These are phyloP conservation scores for Rachycentron canadum DNA, from an alignment of 2,797 vertebrate species.

Conservation along the genomic window DNA sequence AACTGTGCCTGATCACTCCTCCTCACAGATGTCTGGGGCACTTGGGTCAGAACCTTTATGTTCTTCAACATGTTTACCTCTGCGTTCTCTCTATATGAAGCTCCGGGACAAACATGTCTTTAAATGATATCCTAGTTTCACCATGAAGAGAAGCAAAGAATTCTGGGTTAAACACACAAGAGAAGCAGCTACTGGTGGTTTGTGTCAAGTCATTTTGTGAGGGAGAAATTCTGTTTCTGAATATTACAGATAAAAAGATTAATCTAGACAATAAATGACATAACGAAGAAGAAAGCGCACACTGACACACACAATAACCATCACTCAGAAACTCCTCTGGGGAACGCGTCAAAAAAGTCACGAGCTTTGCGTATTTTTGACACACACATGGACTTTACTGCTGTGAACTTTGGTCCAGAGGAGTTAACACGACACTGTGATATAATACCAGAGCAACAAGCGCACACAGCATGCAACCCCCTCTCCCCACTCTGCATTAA, in stretches of 20 bases:
- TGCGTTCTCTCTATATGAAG: not conserved
- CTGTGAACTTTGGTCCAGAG: not conserved
- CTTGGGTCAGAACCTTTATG: not conserved
- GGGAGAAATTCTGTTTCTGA: too few relatives aligned
- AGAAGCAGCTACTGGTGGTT: too few relatives aligned
- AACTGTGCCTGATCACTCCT: too few relatives aligned
- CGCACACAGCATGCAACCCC: not conserved
- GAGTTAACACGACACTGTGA: too few relatives aligned
- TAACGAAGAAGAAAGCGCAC: not conserved
- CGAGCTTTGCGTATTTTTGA: not conserved
- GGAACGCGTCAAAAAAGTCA: not conserved
- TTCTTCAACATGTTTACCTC: not conserved
- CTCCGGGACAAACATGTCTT: not conserved
- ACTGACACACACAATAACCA: constrained; percentile 18
- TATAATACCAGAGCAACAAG: constrained; percentile 2
- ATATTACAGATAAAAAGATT: not conserved
- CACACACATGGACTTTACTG: not conserved
- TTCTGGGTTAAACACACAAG: not conserved
- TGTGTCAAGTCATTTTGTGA: not conserved
- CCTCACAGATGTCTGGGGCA: too few relatives aligned
- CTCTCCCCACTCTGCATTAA: too few relatives aligned
- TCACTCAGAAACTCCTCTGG: not conserved
- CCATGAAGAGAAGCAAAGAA: not conserved
- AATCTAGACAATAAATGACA: too few relatives aligned
- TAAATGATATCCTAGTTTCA: not conserved